Evolutionary conservation across 1,140 invertebrate species (phyloP).

Genomic region (Bombus turneri): DNA sequence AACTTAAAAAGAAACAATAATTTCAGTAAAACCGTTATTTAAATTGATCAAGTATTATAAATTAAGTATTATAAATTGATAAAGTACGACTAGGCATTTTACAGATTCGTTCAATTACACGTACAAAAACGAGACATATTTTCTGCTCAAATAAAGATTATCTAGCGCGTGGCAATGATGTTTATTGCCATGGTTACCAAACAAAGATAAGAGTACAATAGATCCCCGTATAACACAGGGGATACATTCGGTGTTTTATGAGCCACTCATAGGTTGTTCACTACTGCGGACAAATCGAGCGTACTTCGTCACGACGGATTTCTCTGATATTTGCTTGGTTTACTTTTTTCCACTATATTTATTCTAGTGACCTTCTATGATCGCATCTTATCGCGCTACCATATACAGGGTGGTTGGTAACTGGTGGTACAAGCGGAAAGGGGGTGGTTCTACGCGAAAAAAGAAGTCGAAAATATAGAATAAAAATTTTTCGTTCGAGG

Average conservation of each 20-base stretch:
- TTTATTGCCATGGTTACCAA: neutral
- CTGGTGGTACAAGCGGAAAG: too few species aligned
- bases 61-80: neutral
- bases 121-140: neutral
- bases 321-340: neutral
- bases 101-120: neutral
- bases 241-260: neutral
- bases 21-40: too few species aligned
- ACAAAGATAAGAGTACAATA: neutral
- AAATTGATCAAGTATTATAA: too few species aligned
- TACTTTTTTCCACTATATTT: neutral
- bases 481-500: too few species aligned
- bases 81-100: neutral
- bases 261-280: neutral
- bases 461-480: too few species aligned
- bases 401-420: too few species aligned
- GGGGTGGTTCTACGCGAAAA: too few species aligned
- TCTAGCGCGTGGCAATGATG: neutral
- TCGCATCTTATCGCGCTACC: neutral
- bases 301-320: neutral
- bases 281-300: neutral
- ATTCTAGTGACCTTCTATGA: neutral
- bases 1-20: too few species aligned
- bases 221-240: neutral
- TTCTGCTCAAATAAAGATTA: neutral